Percentiles rank a stretch among this genome's conserved stretches.
Evolutionary conservation across 1,140 invertebrate species (phyloP).

Genomic region (Magallana angulata): DNA sequence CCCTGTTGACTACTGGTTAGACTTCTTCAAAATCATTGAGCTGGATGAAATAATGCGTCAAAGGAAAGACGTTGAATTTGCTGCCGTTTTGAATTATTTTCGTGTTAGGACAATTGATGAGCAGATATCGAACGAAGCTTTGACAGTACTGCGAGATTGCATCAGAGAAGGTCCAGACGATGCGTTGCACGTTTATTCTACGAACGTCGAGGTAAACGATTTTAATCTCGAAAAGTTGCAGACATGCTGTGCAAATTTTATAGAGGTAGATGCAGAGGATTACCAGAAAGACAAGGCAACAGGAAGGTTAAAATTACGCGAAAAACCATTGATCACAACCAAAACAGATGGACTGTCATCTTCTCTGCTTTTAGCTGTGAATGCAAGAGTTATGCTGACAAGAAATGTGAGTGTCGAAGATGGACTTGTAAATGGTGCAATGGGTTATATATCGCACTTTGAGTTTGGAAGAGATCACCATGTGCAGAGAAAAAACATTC

Average conservation of each 20-base stretch:
- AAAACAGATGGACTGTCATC: neutral
- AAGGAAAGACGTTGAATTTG: slow-evolving; percentile 43
- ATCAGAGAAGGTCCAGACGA: slow-evolving; percentile 17
- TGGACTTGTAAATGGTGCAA: slow-evolving; percentile 42
- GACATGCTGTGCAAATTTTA: neutral
- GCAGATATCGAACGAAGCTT: neutral
- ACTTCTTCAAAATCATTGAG: neutral
- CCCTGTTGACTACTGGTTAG: slow-evolving; percentile 44
- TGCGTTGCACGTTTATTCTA: slow-evolving; percentile 44
- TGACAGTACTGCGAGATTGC: neutral
- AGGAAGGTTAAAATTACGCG: neutral
- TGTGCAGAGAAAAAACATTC: neutral
- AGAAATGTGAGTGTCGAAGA: slow-evolving; percentile 38
- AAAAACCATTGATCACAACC: neutral
- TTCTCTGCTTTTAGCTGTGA: neutral
- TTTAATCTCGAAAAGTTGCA: slow-evolving; percentile 33
- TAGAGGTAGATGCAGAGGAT: neutral
- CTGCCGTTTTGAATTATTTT: neutral
- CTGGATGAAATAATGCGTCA: slow-evolving; percentile 51
- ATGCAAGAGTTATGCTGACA: slow-evolving; percentile 37
- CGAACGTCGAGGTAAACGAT: slow-evolving; percentile 40
- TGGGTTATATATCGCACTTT: slow-evolving; percentile 10
- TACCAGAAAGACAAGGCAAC: slow-evolving; percentile 24
- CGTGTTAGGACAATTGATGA: neutral
- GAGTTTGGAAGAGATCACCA: neutral